phyloP scores from a whole-genome alignment of 2,888 invertebrate genomes.

The Chymomyza procnemis region DNA sequence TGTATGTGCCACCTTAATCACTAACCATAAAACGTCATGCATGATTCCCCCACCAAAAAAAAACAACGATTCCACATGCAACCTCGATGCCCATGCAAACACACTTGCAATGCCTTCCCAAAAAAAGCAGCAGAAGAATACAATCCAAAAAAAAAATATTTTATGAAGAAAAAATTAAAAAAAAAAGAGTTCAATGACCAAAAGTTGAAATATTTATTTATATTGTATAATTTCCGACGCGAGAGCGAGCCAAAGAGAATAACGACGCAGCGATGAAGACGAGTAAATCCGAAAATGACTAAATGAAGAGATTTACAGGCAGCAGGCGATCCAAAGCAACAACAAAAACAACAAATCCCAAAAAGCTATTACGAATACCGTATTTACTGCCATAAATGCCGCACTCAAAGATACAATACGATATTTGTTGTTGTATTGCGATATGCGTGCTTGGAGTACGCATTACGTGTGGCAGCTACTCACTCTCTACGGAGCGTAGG shows the following conservation, averaged over 20 bases:
- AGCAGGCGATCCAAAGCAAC: background rate
- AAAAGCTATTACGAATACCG: background rate
- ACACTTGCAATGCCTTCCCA: background rate
- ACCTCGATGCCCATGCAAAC: background rate
- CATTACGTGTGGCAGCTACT: conserved; percentile 39
- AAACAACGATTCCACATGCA: background rate
- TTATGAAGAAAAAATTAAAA: conserved; percentile 40
- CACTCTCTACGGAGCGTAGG: background rate
- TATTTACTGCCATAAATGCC: conserved; percentile 24
- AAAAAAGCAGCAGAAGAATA: conserved; percentile 4
- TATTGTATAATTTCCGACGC: conserved; percentile 48
- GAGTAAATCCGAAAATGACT: background rate
- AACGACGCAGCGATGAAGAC: conserved; percentile 4
- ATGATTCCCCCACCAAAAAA: background rate
- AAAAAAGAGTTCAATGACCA: conserved; percentile 70
- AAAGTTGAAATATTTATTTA: conserved; percentile 57
- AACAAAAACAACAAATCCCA: conserved; percentile 24
- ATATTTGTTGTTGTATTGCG: conserved; percentile 25
- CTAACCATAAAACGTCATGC: background rate
- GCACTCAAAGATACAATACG: conserved; percentile 46
- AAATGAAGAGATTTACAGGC: conserved; percentile 7
- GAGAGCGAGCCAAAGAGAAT: background rate
- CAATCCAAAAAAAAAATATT: conserved; percentile 28
- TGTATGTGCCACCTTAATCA: background rate
- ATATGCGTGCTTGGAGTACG: conserved; percentile 38